Percentiles rank a stretch among this genome's conserved stretches.
Evolutionary conservation across 2,113 vertebrate species (phyloP).

Genomic region (Promerops cafer): DNA sequence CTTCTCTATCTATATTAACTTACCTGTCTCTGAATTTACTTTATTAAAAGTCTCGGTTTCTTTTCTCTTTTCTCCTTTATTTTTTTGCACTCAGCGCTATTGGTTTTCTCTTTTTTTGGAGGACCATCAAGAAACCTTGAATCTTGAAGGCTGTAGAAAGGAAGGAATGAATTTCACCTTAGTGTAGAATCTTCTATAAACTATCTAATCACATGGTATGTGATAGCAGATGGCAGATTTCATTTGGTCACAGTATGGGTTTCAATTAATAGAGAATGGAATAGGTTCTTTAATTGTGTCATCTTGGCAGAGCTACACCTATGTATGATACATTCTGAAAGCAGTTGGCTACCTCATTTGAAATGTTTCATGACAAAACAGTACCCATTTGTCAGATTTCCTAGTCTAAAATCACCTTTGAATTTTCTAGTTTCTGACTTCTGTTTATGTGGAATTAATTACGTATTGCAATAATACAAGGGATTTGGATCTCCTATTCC

Average conservation of each 20-base stretch:
- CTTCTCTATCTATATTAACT: not conserved
- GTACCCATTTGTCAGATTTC: not conserved
- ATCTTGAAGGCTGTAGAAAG: not conserved
- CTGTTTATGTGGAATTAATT: not conserved
- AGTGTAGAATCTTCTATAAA: not conserved
- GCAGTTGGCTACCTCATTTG: not conserved
- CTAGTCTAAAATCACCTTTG: not conserved
- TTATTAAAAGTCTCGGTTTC: not conserved
- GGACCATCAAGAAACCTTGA: not conserved
- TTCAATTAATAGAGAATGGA: not conserved
- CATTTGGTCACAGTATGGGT: not conserved
- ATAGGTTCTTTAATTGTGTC: not conserved
- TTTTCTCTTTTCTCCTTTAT: not conserved
- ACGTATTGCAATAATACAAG: not conserved
- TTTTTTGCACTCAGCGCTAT: not conserved
- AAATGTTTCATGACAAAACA: not conserved
- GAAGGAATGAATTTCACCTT: not conserved
- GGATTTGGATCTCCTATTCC: not conserved
- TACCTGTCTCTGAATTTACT: not conserved
- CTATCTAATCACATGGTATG: not conserved
- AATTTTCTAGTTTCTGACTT: not conserved
- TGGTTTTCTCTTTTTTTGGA: not conserved
- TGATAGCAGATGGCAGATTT: constrained; percentile 9
- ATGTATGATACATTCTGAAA: not conserved
- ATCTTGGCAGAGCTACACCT: not conserved